These are phyloP conservation scores for Phataginus tetradactyla DNA, from an alignment of 2,797 vertebrate species.

Conservation along the genomic window DNA sequence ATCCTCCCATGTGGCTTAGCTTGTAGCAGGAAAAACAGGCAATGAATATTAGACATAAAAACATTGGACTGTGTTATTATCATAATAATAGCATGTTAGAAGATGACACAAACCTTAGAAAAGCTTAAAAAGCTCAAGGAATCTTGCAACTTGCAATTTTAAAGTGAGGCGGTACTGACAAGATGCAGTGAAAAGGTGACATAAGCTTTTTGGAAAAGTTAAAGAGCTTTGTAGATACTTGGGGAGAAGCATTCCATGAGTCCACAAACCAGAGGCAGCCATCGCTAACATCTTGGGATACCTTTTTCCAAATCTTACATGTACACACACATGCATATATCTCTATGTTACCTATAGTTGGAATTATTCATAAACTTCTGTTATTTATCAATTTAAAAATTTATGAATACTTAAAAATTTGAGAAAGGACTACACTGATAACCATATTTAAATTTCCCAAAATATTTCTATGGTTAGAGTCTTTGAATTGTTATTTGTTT, in stretches of 20 bases:
- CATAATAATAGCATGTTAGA: background rate
- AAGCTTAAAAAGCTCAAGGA: background rate
- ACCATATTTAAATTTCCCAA: background rate
- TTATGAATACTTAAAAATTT: background rate
- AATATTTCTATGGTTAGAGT: background rate
- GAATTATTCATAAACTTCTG: background rate
- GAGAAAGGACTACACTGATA: background rate
- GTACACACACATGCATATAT: background rate
- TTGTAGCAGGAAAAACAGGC: background rate
- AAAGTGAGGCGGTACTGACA: background rate
- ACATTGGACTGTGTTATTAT: background rate
- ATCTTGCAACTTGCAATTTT: background rate
- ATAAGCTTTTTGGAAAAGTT: background rate
- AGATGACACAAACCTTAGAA: background rate
- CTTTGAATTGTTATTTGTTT: conserved; percentile 1
- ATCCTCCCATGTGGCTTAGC: background rate
- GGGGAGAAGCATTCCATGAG: background rate
- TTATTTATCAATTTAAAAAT: background rate
- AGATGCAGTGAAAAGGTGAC: background rate
- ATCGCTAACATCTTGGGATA: background rate
- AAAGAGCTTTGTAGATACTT: background rate
- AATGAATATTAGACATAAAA: background rate
- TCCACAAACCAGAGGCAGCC: background rate
- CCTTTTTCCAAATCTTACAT: background rate
- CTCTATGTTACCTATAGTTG: background rate